Percentiles rank a stretch among this genome's conserved stretches.
These are phyloP conservation scores for Polypterus bichir DNA, from an alignment of 2,113 vertebrate species.

Conservation along the genomic window DNA sequence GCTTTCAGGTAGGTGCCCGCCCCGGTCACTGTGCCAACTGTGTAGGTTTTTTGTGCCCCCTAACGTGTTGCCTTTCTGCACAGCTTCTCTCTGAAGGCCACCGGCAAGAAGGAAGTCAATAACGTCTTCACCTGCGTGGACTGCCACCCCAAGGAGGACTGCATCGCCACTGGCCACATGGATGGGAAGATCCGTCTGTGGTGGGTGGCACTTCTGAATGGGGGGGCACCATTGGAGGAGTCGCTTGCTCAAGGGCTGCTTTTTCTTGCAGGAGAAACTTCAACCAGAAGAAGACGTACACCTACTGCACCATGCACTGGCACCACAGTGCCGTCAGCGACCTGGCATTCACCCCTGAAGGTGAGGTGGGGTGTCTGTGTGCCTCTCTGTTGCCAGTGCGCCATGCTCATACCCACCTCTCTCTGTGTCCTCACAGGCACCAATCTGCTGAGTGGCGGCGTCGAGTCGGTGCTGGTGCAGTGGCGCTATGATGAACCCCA, in stretches of 20 bases:
- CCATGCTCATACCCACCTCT: neutral
- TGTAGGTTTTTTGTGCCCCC: too few relatives aligned
- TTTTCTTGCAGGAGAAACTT: conserved; percentile 74
- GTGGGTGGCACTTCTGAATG: conserved; percentile 37
- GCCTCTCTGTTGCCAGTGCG: neutral
- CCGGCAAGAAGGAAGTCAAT: conserved; percentile 50
- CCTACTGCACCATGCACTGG: conserved; percentile 77
- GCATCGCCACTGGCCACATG: conserved; percentile 79
- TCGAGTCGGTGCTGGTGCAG: conserved; percentile 80
- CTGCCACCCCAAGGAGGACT: conserved; percentile 82
- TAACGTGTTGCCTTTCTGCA: too few relatives aligned
- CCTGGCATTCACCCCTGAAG: conserved; percentile 73
- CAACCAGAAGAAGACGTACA: conserved; percentile 67
- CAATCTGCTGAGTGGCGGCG: conserved; percentile 75
- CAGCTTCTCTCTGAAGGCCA: conserved; percentile 62
- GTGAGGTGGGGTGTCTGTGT: conserved; percentile 36
- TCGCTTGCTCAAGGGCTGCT: neutral
- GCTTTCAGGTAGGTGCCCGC: conserved; percentile 54
- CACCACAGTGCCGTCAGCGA: conserved; percentile 70
- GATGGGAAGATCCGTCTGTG: conserved; percentile 90
- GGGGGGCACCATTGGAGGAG: too few relatives aligned
- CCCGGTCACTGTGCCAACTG: neutral
- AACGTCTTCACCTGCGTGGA: conserved; percentile 67
- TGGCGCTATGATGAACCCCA: conserved; percentile 62
- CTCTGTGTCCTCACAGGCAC: conserved; percentile 47